Base-by-base conservation (phyloP, 1,140 invertebrate species). In the Latrodectus geometricus region DNA sequence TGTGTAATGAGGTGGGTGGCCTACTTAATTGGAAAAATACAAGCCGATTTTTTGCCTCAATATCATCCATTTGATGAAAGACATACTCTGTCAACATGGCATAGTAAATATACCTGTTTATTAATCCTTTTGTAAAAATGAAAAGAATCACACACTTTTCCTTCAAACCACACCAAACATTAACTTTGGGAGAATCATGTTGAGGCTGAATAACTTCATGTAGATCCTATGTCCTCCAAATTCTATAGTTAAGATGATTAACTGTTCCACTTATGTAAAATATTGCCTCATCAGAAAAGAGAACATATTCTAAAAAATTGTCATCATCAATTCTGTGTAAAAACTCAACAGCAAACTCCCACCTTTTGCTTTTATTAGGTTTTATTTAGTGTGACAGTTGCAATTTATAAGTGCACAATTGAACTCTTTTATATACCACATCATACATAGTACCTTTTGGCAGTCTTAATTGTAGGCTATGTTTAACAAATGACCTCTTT, bases 161-260 rank as follows among this genome's bases (percentile, higher is more conserved):
- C 5, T 20, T 54, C 14, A 76, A 8, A 12, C 35, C 2, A 84
- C 70, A 35, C 76, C 35, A 70, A 17, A 84, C 70, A 61, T 88
- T 84, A 52, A 86, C 17, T 66, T 88, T 88, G 65, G 74, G 87
- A n/a, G 8, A 35, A 54, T 88, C 74, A 14, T 74, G 56, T 78
- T 86, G 35, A 49, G 48, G 0, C 56, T 88, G 73, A 12, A 21
- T 12, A 49, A 54, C 12, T 23, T 35, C 65, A 72, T 78, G 74
- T 12, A 74, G 75, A 52, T 56, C 52, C 35, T 79, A 70, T 15
- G 50, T 35, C 9, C 56, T 73, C 65, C 87, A 88, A 68, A 88
- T 88, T 14, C 20, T 48, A 0, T 0, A 48, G 86, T 86, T 88
- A 56, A 78, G 81, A 9, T 56, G 52, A 50, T 88, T 88, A 12